Evolutionary conservation across 2,888 invertebrate genomes (phyloP).

Genomic region (Drosophila merina): DNA sequence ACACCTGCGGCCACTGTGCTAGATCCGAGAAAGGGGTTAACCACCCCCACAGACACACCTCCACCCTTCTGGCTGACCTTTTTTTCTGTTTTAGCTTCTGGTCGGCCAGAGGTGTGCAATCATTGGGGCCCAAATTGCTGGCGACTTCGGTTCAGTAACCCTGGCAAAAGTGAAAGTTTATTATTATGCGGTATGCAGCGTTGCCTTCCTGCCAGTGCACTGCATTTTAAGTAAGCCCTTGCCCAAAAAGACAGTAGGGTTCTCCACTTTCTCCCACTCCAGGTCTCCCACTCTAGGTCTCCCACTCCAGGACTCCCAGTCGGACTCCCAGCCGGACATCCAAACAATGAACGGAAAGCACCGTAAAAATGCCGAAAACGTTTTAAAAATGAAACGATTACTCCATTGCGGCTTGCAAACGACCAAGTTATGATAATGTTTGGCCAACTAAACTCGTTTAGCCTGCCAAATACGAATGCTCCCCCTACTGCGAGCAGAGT

Average conservation of each 20-base stretch:
- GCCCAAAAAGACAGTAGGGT: constrained; percentile 2
- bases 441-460: constrained; percentile 80
- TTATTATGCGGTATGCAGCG: constrained; percentile 70
- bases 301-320: background rate
- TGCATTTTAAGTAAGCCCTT: constrained; percentile 37
- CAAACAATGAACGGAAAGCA: constrained; percentile 71
- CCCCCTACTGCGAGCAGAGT: background rate
- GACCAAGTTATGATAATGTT: constrained; percentile 80
- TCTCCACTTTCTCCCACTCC: background rate
- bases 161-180: constrained; percentile 62
- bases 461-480: constrained; percentile 67
- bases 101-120: constrained; percentile 10
- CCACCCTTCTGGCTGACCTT: background rate
- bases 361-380: constrained; percentile 71
- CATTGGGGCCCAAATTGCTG: constrained; percentile 32
- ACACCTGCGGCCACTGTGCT: constrained; percentile 43
- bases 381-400: constrained; percentile 78
- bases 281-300: too few relatives aligned
- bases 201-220: constrained; percentile 1
- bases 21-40: constrained; percentile 53
- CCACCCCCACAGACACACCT: constrained; percentile 2
- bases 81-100: background rate
- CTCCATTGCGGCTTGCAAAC: constrained; percentile 79
- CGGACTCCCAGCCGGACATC: constrained; percentile 55
- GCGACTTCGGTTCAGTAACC: constrained; percentile 22